Evolutionary conservation across 64 coral and sea anemone genomes (phyloP).

Genomic region (Montipora efflorescens): DNA sequence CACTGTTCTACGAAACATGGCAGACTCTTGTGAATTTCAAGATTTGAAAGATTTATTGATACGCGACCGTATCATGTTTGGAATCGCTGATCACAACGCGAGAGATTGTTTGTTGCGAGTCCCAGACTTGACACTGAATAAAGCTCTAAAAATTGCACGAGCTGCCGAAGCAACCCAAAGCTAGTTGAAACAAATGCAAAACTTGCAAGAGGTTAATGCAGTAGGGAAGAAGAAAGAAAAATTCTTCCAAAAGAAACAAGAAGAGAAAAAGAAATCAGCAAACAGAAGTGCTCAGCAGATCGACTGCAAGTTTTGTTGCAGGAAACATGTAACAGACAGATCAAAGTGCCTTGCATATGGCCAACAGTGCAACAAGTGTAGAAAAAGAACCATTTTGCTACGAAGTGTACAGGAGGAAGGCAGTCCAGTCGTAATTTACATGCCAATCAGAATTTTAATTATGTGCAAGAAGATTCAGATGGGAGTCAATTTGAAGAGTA

Average conservation of each 20-base stretch:
- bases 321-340: too few relatives aligned
- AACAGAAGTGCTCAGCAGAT: not conserved
- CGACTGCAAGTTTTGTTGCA: too few relatives aligned
- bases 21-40: constrained; percentile 28
- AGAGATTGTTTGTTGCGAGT: not conserved
- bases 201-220: too few relatives aligned
- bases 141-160: not conserved
- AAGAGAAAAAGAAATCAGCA: not conserved
- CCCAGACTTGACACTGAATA: not conserved
- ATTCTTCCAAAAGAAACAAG: not conserved
- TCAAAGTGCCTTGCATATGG: too few relatives aligned
- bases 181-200: too few relatives aligned
- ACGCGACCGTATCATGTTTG: constrained; percentile 20
- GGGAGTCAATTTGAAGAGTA: too few relatives aligned
- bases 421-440: not conserved
- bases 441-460: constrained; percentile 11
- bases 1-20: not conserved
- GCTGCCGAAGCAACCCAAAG: not conserved
- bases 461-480: not conserved
- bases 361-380: not conserved
- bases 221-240: too few relatives aligned
- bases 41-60: constrained; percentile 37
- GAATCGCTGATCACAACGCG: not conserved
- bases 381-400: constrained; percentile 10
- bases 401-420: not conserved